Evolutionary conservation across 2,113 vertebrate species (phyloP), one percentile per base, ranked within the genome.

Genomic region (Phaethon lepturus): DNA sequence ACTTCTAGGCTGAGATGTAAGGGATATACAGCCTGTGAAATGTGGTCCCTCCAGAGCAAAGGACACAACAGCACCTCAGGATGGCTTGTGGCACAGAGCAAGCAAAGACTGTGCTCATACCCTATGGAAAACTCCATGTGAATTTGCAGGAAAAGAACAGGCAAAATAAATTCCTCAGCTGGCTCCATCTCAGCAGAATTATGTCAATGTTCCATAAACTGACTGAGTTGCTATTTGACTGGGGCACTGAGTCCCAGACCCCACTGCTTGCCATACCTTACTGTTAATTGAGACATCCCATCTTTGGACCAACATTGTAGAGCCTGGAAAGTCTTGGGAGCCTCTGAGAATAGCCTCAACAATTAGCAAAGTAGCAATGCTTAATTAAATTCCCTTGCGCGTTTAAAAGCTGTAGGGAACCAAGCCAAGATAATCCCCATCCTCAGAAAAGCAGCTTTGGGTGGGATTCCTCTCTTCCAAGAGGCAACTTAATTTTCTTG

Each of bases 381-480:
- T 83, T 94, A 93, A 96, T 93, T 94, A 94, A 93, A 83, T 88
- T 83, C 75, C 44, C 38, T 29, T 66, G 18, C 14, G 33, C 4
- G 0, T 91, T 86, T 90, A 67, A 90, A 90, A 90, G 52, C 1
- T 0, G 59, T 23, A 42, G 72, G 78, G 83, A 95, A 75, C 29
- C 59, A 67, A 91, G 90, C 92, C 88, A 84, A 86, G 59, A 88
- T 80, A 95, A 93, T 92, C 88, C 72, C 25, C 44, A 86, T 83
- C 79, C 88, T 95, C 72, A 83, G 74, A 76, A 90, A 96, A 71
- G 71, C 52, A 59, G 77, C 77, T 94, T 95, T 95, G 89, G 40
- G 69, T 91, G 73, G 69, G 66, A 96, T 94, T 95, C 80, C 31
- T 87, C 56, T 38, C 85, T 66, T 91, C 62, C 20, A 75, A 50